phyloP scores from a whole-genome alignment of 2,113 vertebrate genomes.

The Puma concolor region DNA sequence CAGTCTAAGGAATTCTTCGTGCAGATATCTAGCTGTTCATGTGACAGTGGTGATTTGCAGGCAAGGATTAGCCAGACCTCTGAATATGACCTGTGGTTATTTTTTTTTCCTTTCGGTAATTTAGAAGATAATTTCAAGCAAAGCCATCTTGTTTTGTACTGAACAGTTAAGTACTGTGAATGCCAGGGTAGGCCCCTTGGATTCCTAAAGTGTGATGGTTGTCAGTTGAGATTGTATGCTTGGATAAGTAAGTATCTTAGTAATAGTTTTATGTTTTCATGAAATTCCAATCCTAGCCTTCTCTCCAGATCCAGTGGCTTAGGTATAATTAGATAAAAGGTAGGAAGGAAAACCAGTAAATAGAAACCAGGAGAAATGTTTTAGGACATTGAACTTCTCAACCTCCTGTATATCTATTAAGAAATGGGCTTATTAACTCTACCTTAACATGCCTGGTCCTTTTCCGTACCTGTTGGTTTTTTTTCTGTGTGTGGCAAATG shows the following conservation, averaged over 20 bases:
- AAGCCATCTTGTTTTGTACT: background rate
- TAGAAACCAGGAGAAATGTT: background rate
- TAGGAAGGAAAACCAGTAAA: background rate
- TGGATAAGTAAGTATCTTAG: background rate
- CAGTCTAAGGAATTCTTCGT: background rate
- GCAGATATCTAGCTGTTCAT: background rate
- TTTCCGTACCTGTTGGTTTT: background rate
- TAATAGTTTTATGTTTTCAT: constrained; percentile 16
- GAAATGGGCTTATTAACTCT: background rate
- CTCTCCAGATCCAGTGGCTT: background rate
- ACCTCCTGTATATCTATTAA: background rate
- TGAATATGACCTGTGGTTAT: background rate
- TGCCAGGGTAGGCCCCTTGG: background rate
- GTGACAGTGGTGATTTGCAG: background rate
- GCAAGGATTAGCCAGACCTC: background rate
- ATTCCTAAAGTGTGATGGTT: background rate
- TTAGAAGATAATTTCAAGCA: background rate
- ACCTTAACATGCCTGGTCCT: background rate
- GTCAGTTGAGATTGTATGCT: background rate
- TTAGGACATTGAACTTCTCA: background rate
- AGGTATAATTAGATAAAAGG: background rate
- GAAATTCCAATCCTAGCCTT: background rate
- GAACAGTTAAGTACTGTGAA: background rate
- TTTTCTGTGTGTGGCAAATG: background rate
- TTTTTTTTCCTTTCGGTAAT: background rate